Percentiles rank a stretch among this genome's conserved stretches.
phyloP scores from a whole-genome alignment of 2,888 invertebrate genomes.

The Digitonthophagus gazella region DNA sequence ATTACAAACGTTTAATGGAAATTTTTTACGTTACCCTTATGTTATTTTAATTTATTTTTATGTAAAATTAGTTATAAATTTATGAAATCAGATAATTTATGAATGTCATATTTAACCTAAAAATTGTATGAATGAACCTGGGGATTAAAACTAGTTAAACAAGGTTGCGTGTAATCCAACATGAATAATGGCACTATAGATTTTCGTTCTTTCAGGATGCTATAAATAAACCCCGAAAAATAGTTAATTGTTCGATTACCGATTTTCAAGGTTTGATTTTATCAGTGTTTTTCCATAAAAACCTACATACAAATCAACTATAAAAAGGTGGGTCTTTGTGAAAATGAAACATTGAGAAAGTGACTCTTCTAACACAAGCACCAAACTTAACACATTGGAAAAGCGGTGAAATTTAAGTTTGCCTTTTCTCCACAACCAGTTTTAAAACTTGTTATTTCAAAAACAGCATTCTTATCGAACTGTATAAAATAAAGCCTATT shows the following conservation, averaged over 20 bases:
- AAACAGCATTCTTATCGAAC: background rate
- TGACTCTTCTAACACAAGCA: no score
- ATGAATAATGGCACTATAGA: background rate
- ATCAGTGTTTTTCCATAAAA: no score
- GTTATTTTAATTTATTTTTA: no score
- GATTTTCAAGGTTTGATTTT: no score
- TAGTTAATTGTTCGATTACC: background rate
- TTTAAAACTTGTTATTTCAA: background rate
- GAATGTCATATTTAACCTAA: no score
- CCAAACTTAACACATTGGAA: background rate
- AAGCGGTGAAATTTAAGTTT: background rate
- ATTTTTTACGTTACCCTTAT: no score
- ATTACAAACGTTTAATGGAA: no score
- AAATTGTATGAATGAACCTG: background rate
- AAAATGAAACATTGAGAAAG: background rate
- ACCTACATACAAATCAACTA: no score
- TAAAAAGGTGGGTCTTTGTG: no score
- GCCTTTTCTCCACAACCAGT: background rate
- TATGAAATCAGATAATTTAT: background rate
- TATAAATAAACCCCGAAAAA: background rate
- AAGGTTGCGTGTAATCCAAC: background rate
- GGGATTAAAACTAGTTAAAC: background rate
- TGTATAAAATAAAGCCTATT: background rate
- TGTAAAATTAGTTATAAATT: no score
- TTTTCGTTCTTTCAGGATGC: no score